These are phyloP conservation scores for Oopsacas minuta DNA, from an alignment of 37 sponge, comb jelly and placozoan genomes.

Conservation along the genomic window DNA sequence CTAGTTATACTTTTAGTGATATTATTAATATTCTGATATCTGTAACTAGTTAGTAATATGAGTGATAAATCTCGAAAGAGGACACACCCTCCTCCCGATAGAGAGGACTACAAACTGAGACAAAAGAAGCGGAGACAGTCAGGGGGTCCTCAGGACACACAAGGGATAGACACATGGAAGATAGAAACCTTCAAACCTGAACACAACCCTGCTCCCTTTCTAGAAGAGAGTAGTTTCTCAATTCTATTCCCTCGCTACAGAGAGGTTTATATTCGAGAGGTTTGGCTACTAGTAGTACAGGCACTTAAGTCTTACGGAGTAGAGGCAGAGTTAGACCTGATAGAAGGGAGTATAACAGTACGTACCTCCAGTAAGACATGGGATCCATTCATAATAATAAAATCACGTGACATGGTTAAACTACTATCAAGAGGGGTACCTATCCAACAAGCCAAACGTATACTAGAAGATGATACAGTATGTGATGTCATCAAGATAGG, in stretches of 20 bases:
- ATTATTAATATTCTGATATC: too few species aligned
- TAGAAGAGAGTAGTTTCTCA: conserved; percentile 94
- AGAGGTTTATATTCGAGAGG: conserved; percentile 81
- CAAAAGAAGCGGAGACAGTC: conserved; percentile 7
- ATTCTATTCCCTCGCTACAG: conserved; percentile 95
- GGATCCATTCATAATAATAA: conserved; percentile 93
- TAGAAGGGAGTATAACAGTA: conserved; percentile 96
- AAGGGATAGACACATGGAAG: conserved; percentile 82
- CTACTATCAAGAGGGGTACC: conserved; percentile 93
- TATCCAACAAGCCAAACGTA: conserved; percentile 46
- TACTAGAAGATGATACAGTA: conserved; percentile 64
- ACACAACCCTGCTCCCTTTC: conserved; percentile 57
- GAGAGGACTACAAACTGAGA: background rate
- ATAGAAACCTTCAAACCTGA: conserved; percentile 74
- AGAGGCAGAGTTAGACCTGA: conserved; percentile 58
- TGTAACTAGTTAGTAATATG: too few species aligned
- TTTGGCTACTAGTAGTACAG: conserved; percentile 72
- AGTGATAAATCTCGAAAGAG: background rate
- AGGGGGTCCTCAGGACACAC: conserved; percentile 40
- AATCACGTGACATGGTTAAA: conserved; percentile 90
- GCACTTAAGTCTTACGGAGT: conserved; percentile 63
- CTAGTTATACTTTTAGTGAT: too few species aligned
- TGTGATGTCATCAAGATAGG: conserved; percentile 95
- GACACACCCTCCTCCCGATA: background rate
- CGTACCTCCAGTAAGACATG: conserved; percentile 87